Conservation (phyloP, 1,140 invertebrate genomes). For the Sarcophaga peregrina region DNA sequence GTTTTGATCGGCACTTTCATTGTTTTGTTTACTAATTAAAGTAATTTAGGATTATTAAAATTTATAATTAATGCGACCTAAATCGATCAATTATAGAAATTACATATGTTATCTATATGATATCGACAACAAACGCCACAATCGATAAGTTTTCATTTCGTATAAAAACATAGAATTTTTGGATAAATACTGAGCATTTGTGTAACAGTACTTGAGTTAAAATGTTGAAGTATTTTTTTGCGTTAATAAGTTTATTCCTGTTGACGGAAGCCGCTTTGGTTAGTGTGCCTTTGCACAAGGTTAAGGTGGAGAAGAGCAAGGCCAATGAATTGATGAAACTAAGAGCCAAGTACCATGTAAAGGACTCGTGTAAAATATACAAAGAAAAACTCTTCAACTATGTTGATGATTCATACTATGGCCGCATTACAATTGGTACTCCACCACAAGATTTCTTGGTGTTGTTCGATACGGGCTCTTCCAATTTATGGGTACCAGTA, state of each 20-base stretch:
- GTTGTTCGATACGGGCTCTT: slow-evolving; percentile 98
- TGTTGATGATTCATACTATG: slow-evolving; percentile 97
- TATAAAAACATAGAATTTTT: neutral
- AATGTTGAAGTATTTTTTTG: slow-evolving; percentile 39
- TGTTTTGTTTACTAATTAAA: slow-evolving; percentile 7
- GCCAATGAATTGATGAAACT: slow-evolving; percentile 30
- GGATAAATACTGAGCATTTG: neutral
- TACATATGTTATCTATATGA: neutral
- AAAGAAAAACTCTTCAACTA: slow-evolving; percentile 84
- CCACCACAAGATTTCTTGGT: slow-evolving; percentile 94
- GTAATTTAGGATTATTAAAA: slow-evolving; percentile 1
- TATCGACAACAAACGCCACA: neutral
- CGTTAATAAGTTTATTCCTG: slow-evolving; percentile 31
- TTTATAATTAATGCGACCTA: slow-evolving; percentile 3
- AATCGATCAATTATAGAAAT: slow-evolving; percentile 14
- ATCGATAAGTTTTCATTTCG: neutral
- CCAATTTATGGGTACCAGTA: slow-evolving; percentile 98
- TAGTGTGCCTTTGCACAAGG: slow-evolving; percentile 40
- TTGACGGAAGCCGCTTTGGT: slow-evolving; percentile 40
- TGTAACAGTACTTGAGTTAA: neutral
- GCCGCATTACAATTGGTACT: slow-evolving; percentile 89
- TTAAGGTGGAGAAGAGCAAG: neutral
- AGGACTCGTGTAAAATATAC: neutral
- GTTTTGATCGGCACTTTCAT: neutral
- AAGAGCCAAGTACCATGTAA: slow-evolving; percentile 5